Conservation (phyloP, 1,140 invertebrate genomes). For the Thaumetopoea pityocampa region DNA sequence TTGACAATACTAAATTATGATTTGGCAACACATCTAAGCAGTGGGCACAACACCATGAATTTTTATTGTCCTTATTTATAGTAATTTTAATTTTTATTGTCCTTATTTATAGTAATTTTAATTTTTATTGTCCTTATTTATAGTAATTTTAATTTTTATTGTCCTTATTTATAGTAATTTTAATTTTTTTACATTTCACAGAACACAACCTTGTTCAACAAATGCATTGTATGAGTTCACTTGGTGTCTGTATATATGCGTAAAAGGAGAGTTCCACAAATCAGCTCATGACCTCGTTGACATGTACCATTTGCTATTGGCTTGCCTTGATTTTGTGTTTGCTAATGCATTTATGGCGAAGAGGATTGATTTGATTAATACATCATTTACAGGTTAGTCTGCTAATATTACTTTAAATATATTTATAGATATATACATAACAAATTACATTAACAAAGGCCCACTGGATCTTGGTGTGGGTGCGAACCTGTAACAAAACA, state of each 20-base stretch:
- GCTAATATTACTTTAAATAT: background rate
- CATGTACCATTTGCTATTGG: constrained; percentile 93
- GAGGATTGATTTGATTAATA: constrained; percentile 90
- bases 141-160: too few relatives aligned
- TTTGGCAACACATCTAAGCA: too few relatives aligned
- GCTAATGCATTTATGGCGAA: constrained; percentile 89
- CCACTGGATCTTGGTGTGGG: too few relatives aligned
- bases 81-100: too few relatives aligned
- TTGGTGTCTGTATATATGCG: constrained; percentile 94
- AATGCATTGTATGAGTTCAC: constrained; percentile 93
- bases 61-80: too few relatives aligned
- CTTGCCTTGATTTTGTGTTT: constrained; percentile 94
- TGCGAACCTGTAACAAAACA: too few relatives aligned
- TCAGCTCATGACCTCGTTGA: constrained; percentile 95
- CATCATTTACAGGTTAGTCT: constrained; percentile 84
- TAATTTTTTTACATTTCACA: constrained; percentile 51
- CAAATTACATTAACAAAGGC: background rate
- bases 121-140: too few relatives aligned
- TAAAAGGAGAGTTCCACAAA: constrained; percentile 90
- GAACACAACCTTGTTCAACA: constrained; percentile 83
- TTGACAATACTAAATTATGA: too few relatives aligned
- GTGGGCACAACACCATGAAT: constrained; percentile 2
- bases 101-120: too few relatives aligned
- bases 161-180: too few relatives aligned
- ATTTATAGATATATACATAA: background rate